phyloP scores from a whole-genome alignment of 2,113 vertebrate genomes.

The Acanthisitta chloris region DNA sequence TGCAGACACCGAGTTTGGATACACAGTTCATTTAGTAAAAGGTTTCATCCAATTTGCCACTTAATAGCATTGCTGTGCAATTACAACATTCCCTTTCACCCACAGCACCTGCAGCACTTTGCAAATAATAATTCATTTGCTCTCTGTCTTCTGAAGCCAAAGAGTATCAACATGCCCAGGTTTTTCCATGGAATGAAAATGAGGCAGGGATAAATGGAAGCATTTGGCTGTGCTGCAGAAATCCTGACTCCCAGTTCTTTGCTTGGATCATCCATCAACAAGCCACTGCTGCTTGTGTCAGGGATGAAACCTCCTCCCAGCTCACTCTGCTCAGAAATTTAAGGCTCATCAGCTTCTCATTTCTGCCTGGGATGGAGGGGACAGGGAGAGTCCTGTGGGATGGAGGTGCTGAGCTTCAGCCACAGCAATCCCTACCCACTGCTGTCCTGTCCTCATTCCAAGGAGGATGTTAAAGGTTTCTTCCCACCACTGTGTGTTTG shows the following conservation, averaged over 20 bases:
- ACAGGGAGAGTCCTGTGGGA: fast-evolving
- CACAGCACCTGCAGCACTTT: conserved; percentile 23
- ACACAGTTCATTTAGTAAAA: conserved; percentile 6
- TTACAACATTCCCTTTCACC: conserved; percentile 11
- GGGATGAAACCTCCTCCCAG: not conserved
- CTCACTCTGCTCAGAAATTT: not conserved
- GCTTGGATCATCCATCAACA: not conserved
- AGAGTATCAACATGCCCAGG: not conserved
- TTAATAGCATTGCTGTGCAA: conserved; percentile 10
- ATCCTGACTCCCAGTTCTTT: not conserved
- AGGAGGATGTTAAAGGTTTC: not conserved
- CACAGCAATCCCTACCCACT: not conserved
- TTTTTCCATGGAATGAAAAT: not conserved
- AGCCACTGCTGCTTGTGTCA: fast-evolving
- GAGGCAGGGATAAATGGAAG: not conserved
- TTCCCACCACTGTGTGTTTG: fast-evolving
- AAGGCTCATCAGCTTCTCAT: not conserved
- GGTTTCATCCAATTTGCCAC: conserved; percentile 51
- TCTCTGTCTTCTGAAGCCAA: not conserved
- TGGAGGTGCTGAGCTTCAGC: fast-evolving
- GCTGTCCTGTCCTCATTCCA: not conserved
- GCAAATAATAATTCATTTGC: not conserved
- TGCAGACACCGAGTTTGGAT: not conserved
- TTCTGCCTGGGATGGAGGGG: fast-evolving
- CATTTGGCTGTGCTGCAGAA: not conserved